Conservation (phyloP, 2,888 invertebrate genomes). For the Acanthosepion esculentum region DNA sequence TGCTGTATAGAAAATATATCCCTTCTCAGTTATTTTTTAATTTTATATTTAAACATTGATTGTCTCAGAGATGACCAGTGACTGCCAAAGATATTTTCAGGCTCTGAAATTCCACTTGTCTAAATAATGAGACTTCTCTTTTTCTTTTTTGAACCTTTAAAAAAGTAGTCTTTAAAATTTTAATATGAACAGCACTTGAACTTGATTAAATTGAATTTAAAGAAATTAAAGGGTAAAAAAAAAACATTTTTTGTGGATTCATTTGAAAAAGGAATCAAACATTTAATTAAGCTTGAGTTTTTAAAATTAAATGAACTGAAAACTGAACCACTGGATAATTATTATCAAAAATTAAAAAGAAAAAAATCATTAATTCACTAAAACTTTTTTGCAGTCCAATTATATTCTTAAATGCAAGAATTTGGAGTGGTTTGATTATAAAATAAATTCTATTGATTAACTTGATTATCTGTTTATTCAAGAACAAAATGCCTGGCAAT, state of each 20-base stretch:
- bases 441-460: not conserved
- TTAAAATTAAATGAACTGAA: not conserved
- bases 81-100: not conserved
- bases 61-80: no score
- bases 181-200: not conserved
- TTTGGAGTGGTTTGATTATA: not conserved
- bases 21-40: no score
- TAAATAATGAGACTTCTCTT: not conserved
- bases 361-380: no score
- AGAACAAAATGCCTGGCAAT: not conserved
- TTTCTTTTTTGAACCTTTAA: not conserved
- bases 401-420: conserved; percentile 12
- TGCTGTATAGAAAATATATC: no score
- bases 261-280: not conserved
- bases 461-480: not conserved
- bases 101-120: not conserved
- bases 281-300: not conserved
- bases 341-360: not conserved
- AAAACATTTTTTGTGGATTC: not conserved
- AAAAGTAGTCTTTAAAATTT: not conserved
- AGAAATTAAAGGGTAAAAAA: not conserved
- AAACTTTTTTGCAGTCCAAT: not conserved
- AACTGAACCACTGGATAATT: not conserved
- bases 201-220: not conserved
- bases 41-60: no score